Evolutionary conservation across 2,888 invertebrate species (phyloP).

Genomic region (Keiferia lycopersicella): DNA sequence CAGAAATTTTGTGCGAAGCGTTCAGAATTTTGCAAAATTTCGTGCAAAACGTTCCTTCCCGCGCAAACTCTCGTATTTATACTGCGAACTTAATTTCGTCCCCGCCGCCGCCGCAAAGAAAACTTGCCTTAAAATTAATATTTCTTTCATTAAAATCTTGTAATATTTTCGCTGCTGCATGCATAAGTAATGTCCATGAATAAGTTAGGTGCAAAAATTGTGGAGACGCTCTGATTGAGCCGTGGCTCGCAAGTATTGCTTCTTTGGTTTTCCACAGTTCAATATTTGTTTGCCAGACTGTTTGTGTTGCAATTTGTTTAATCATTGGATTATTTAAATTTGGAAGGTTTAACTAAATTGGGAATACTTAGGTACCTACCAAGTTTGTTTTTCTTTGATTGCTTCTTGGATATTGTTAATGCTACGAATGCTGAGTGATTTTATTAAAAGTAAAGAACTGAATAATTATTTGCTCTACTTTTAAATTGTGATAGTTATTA

Average conservation of each 20-base stretch:
- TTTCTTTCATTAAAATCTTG: slow-evolving; percentile 83
- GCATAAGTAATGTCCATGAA: slow-evolving; percentile 81
- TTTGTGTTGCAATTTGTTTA: slow-evolving; percentile 22
- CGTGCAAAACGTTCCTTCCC: slow-evolving; percentile 13
- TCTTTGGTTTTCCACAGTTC: slow-evolving; percentile 24
- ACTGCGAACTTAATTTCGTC: slow-evolving; percentile 66
- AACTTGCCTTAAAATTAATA: slow-evolving; percentile 81
- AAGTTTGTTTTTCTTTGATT: slow-evolving; percentile 4
- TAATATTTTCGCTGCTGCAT: slow-evolving; percentile 82
- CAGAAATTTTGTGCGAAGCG: slow-evolving; percentile 17
- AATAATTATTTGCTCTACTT: too few species aligned
- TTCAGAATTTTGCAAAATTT: slow-evolving; percentile 16
- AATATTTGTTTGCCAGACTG: slow-evolving; percentile 21
- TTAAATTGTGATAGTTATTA: too few species aligned
- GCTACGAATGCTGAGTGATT: too few species aligned
- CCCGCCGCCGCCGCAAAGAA: slow-evolving; percentile 67
- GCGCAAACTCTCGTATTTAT: slow-evolving; percentile 28
- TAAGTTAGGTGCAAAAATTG: slow-evolving; percentile 75
- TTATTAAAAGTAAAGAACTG: too few species aligned
- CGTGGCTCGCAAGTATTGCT: slow-evolving; percentile 30
- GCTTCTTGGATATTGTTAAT: too few species aligned
- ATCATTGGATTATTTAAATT: slow-evolving; percentile 15
- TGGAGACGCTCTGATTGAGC: slow-evolving; percentile 52
- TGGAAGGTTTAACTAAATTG: neutral
- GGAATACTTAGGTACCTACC: too few species aligned